Evolutionary conservation across 2,113 vertebrate genomes (phyloP).

Genomic region (Cavia porcellus): DNA sequence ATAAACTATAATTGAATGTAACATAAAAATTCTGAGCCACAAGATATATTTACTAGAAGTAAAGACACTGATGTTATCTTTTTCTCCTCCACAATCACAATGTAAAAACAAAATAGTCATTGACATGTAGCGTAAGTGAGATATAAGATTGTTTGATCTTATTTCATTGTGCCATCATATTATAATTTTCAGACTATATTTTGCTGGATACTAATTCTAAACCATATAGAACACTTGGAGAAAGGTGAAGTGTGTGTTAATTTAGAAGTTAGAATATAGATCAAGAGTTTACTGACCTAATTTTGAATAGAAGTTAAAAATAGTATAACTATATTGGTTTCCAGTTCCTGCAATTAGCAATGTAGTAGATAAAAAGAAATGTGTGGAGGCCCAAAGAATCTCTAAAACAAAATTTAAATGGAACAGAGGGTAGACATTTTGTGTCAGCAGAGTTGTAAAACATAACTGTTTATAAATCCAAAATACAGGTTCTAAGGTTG

Average conservation of each 20-base stretch:
- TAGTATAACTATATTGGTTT: not conserved
- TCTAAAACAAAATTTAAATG: not conserved
- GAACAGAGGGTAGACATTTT: not conserved
- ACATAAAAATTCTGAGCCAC: not conserved
- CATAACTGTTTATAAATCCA: not conserved
- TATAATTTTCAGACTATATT: not conserved
- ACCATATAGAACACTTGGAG: not conserved
- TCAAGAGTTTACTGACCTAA: not conserved
- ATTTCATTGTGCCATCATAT: not conserved
- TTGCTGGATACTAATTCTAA: not conserved
- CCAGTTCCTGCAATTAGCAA: not conserved
- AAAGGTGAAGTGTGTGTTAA: not conserved
- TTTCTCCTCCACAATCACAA: not conserved
- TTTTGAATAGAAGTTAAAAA: not conserved
- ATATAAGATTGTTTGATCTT: not conserved
- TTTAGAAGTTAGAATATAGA: not conserved
- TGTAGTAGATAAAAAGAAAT: not conserved
- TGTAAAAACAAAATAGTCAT: not conserved
- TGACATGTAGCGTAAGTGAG: not conserved
- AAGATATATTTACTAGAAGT: not conserved
- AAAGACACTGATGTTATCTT: not conserved
- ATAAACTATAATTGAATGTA: not conserved
- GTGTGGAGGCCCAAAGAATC: not conserved
- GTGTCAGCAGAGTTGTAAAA: not conserved
- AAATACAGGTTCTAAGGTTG: not conserved